These are phyloP conservation scores for Pachyrhynchus sulphureomaculatus DNA, from an alignment of 1,140 invertebrate species.

Conservation along the genomic window DNA sequence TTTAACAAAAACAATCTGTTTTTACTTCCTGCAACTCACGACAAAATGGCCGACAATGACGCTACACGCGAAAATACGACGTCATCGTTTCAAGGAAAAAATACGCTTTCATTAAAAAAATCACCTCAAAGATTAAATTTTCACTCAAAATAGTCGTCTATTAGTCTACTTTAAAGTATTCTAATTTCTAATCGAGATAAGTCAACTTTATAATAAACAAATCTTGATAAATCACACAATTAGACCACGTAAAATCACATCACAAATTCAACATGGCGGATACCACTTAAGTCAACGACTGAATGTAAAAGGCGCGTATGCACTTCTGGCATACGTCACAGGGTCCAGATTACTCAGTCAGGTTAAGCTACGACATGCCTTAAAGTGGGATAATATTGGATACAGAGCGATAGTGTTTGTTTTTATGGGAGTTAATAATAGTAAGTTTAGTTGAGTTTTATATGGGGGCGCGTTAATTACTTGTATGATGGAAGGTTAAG, in stretches of 20 bases:
- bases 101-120: no score
- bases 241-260: not conserved
- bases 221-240: not conserved
- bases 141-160: not conserved
- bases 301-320: constrained; percentile 4
- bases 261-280: constrained; percentile 23
- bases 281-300: constrained; percentile 3
- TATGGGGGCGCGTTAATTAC: not conserved
- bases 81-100: not conserved
- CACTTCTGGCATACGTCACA: constrained; percentile 18
- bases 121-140: not conserved
- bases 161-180: no score
- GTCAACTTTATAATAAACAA: not conserved
- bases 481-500: no score
- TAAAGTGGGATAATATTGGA: not conserved
- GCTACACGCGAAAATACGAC: constrained; percentile 10
- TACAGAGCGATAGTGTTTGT: not conserved
- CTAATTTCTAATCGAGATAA: not conserved
- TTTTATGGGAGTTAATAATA: constrained; percentile 15
- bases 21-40: constrained; percentile 15
- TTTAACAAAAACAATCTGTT: not conserved
- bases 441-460: not conserved
- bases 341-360: not conserved
- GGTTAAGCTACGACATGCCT: constrained; percentile 10
- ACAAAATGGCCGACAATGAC: constrained; percentile 18